Percentiles rank a stretch among this genome's conserved stretches.
Evolutionary conservation across 2,797 vertebrate genomes (phyloP).

Genomic region (Babyrousa celebensis): DNA sequence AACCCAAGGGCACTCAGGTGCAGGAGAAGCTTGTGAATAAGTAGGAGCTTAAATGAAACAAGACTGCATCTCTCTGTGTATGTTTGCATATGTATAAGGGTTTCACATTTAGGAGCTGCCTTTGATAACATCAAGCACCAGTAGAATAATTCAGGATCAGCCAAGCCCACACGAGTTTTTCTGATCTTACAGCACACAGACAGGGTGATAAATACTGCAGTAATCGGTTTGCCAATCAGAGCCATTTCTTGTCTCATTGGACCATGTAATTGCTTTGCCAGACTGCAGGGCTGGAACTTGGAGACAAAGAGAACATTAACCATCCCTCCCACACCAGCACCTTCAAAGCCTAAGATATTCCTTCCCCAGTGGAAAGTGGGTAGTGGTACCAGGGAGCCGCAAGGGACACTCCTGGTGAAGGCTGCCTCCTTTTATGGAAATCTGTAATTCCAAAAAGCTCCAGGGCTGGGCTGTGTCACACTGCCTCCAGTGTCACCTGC

Average conservation of each 20-base stretch:
- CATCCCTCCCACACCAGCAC: background rate
- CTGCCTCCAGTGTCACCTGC: background rate
- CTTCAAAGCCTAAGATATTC: background rate
- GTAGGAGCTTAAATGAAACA: background rate
- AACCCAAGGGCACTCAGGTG: background rate
- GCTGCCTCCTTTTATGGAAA: background rate
- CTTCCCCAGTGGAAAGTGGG: background rate
- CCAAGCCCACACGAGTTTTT: background rate
- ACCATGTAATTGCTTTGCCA: background rate
- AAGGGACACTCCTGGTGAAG: fast-evolving
- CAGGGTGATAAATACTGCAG: background rate
- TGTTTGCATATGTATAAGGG: too few relatives aligned
- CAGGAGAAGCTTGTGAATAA: background rate
- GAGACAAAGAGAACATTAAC: background rate
- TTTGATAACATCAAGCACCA: background rate
- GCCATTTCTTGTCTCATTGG: background rate
- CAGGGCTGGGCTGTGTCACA: background rate
- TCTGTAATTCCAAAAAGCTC: background rate
- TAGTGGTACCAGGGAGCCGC: background rate
- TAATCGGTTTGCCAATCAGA: background rate
- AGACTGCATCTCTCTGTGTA: background rate
- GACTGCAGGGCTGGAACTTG: background rate
- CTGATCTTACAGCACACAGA: background rate
- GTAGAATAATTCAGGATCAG: background rate
- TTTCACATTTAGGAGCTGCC: background rate